These are phyloP conservation scores for Carapus acus DNA, from an alignment of 2,797 vertebrate genomes.

Conservation along the genomic window DNA sequence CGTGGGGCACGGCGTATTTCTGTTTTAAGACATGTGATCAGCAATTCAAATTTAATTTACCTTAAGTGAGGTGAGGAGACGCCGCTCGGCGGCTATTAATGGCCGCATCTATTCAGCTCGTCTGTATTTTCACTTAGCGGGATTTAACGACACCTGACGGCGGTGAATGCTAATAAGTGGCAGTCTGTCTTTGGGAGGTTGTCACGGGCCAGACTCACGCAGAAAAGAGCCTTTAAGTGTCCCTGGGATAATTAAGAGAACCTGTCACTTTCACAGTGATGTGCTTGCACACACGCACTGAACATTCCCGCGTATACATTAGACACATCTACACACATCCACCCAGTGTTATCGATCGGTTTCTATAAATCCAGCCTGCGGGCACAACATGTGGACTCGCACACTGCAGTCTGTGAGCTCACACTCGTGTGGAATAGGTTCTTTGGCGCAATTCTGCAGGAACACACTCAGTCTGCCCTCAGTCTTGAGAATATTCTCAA, in stretches of 20 bases:
- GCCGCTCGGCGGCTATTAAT: too few relatives aligned
- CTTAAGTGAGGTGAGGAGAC: too few relatives aligned
- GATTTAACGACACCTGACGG: too few relatives aligned
- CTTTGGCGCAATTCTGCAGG: conserved; percentile 17
- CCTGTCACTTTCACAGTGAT: conserved; percentile 12
- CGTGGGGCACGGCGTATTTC: background rate
- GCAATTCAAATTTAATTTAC: background rate
- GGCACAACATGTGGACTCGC: too few relatives aligned
- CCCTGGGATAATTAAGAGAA: conserved; percentile 1
- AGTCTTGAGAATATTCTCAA: too few relatives aligned
- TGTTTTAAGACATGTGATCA: background rate
- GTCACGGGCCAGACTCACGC: too few relatives aligned
- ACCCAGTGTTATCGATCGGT: conserved; percentile 38
- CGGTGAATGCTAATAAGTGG: too few relatives aligned
- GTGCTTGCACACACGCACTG: conserved; percentile 15
- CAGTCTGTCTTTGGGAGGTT: too few relatives aligned
- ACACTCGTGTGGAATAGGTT: conserved; percentile 12
- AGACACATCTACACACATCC: background rate
- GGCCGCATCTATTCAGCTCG: too few relatives aligned
- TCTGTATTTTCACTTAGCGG: too few relatives aligned
- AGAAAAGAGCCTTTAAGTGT: too few relatives aligned
- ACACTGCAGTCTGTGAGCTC: conserved; percentile 21
- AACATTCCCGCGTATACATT: background rate
- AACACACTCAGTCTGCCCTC: too few relatives aligned
- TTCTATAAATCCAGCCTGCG: conserved; percentile 32